Evolutionary conservation across 2,797 vertebrate species (phyloP).

Genomic region (Alosa sapidissima): DNA sequence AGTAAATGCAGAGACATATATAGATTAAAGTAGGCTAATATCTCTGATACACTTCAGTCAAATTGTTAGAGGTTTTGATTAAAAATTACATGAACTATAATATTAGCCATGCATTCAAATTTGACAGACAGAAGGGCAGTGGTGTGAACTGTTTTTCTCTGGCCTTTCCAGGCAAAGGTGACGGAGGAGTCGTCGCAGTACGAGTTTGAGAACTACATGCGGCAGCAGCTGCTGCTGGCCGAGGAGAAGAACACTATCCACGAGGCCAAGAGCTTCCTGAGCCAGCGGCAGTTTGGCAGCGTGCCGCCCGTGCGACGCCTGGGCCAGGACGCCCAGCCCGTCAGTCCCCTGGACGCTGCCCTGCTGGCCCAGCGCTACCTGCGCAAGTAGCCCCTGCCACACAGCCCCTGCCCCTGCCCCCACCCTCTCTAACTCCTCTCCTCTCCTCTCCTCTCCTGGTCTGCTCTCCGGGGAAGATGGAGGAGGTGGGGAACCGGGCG

Average conservation of each 20-base stretch:
- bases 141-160: background rate
- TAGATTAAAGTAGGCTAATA: no score
- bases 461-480: background rate
- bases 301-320: slow-evolving; percentile 91
- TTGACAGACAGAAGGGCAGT: no score
- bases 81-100: no score
- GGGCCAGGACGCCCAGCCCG: slow-evolving; percentile 93
- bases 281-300: slow-evolving; percentile 90
- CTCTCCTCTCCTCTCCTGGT: background rate
- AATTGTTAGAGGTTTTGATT: no score
- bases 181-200: slow-evolving; percentile 97
- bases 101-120: no score
- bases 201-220: slow-evolving; percentile 99
- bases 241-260: slow-evolving; percentile 98
- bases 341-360: slow-evolving; percentile 93
- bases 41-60: no score
- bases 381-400: slow-evolving; percentile 78
- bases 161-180: slow-evolving; percentile 81
- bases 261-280: slow-evolving; percentile 90
- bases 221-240: slow-evolving; percentile 95
- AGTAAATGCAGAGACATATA: no score
- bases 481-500: background rate
- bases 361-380: slow-evolving; percentile 95
- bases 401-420: background rate
- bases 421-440: background rate